Evolutionary conservation across 2,888 invertebrate genomes (phyloP).

Genomic region (Melanophora roralis): DNA sequence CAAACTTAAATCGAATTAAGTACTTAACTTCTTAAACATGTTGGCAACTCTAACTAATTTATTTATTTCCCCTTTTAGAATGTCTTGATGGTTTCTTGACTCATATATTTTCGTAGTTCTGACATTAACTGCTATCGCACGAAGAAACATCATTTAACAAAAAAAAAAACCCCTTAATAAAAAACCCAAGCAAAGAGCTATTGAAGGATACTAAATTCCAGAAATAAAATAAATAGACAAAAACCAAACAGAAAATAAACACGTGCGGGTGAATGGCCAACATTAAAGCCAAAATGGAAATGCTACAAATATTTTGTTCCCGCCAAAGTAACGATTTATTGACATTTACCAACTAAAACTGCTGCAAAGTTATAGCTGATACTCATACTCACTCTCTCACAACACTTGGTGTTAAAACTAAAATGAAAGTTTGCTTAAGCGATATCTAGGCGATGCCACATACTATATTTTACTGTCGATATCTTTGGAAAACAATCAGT

Average conservation of each 20-base stretch:
- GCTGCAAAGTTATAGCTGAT: not conserved
- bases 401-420: constrained; percentile 42
- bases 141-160: constrained; percentile 60
- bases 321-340: constrained; percentile 76
- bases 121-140: constrained; percentile 78
- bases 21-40: no score
- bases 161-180: constrained; percentile 34
- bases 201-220: constrained; percentile 39
- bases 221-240: constrained; percentile 25
- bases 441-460: constrained; percentile 55
- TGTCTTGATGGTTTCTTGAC: constrained; percentile 65
- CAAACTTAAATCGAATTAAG: no score
- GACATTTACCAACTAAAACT: constrained; percentile 67
- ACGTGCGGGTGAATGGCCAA: constrained; percentile 61
- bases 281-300: constrained; percentile 34
- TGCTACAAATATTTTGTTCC: constrained; percentile 49
- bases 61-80: constrained; percentile 44
- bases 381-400: not conserved
- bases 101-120: constrained; percentile 77
- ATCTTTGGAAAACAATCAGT: constrained; percentile 59
- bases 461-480: constrained; percentile 58
- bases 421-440: constrained; percentile 39
- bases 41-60: constrained; percentile 43
- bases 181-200: constrained; percentile 41
- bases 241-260: constrained; percentile 47